Evolutionary conservation across 1,140 invertebrate species (phyloP).

Genomic region (Saxidomus purpurata): DNA sequence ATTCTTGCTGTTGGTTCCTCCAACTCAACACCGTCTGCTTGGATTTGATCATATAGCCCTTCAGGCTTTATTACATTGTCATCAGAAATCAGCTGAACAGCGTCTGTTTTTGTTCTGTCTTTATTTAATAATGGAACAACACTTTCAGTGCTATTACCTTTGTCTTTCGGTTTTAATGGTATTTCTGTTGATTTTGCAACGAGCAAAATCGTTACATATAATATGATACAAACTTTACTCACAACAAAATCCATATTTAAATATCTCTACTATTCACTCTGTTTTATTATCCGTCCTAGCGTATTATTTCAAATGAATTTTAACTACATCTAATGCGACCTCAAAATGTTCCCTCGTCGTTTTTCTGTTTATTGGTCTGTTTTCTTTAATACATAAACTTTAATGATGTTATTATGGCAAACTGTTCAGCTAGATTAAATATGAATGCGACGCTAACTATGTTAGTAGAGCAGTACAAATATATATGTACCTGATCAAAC

Average conservation of each 20-base stretch:
- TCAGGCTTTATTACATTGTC: background rate
- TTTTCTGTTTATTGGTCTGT: background rate
- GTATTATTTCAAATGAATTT: background rate
- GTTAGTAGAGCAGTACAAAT: background rate
- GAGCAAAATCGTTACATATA: background rate
- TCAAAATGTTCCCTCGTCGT: background rate
- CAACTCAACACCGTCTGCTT: background rate
- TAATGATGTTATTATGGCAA: background rate
- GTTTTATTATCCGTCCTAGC: background rate
- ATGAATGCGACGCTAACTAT: background rate
- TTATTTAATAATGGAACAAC: background rate
- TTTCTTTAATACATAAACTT: background rate
- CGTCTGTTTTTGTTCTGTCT: background rate
- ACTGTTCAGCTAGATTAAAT: slow-evolving; percentile 8
- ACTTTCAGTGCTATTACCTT: background rate
- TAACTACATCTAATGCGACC: background rate
- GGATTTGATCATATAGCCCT: background rate
- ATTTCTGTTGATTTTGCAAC: background rate
- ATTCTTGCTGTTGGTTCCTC: slow-evolving; percentile 39
- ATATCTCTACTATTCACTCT: background rate
- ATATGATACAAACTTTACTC: background rate
- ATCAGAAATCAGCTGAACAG: background rate
- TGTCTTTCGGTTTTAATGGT: background rate
- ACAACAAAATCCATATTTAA: background rate
- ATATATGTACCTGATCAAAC: background rate